Base-by-base conservation (phyloP, 2,113 vertebrate species). In the Lycaon pictus region DNA sequence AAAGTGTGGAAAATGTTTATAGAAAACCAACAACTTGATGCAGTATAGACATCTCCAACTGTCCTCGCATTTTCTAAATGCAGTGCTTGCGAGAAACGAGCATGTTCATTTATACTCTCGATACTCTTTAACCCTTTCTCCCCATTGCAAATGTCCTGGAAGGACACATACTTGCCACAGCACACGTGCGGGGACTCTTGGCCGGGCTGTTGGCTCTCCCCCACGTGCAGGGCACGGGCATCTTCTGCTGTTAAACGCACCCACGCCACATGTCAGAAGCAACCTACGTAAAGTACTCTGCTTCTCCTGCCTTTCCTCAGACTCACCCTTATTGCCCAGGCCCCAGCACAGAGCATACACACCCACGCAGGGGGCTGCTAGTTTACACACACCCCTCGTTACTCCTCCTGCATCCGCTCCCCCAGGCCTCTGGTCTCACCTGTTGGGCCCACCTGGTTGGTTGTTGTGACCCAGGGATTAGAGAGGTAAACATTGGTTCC, bases 1-100 rank as follows among this genome's bases (percentile, higher is more conserved):
- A 80, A 85, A 97, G 92, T 58, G 20, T 62, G 63, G 63, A 80
- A 85, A 48, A 71, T 69, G 35, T 96, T 58, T 84, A 5, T 10
- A 76, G 71, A 62, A 89, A 65, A 69, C n/a, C 23, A 23, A 2
- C 27, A 37, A 35, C 25, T 48, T 32, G 62, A 69, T 43, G 37
- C 55, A 8, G 63, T 32, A 11, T 1, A 43, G 43, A 23, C 29
- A 10, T 77, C 67, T 55, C n/a, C 2, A 55, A 22, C 27, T 19
- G 5, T 51, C 56, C 32, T 22, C 60, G 7, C 1, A 0, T 37
- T 43, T 37, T 65, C 43, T n/a, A 35, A 87, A 53, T 27, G 65
- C 3, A 4, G 29, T 0, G 0, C 87, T 69, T 80, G 62, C 10
- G 86, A n/a, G 77, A 77, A 67, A 62, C 19, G 5, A 35, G 55